A percentile compares a stretch with the other conserved stretches of the same genome.
Evolutionary conservation across 2,113 vertebrate species (phyloP).

Genomic region (Phalacrocorax pelagicus): DNA sequence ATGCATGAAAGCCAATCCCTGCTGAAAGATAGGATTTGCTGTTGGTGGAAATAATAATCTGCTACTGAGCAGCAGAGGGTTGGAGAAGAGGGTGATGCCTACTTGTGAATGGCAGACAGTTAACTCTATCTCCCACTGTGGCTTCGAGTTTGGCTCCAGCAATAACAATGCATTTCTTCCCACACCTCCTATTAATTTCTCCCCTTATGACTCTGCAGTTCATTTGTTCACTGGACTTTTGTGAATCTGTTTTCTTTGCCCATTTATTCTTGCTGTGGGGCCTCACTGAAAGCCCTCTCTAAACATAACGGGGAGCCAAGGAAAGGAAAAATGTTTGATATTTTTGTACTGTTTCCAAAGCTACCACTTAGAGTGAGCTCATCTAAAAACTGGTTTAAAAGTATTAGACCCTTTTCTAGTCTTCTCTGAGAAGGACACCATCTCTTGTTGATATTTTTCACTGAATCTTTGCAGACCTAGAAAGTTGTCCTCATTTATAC

Average conservation of each 20-base stretch:
- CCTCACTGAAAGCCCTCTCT: background rate
- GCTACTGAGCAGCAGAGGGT: background rate
- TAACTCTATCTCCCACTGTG: fast-evolving
- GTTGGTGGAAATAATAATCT: background rate
- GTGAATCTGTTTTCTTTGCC: background rate
- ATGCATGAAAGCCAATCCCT: fast-evolving
- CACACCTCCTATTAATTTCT: background rate
- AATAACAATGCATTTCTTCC: background rate
- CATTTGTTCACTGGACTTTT: background rate
- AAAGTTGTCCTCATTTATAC: background rate
- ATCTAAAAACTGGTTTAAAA: background rate
- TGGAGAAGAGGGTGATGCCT: background rate
- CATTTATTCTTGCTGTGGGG: background rate
- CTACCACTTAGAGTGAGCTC: background rate
- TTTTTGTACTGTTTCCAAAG: background rate
- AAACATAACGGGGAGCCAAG: background rate
- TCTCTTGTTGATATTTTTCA: background rate
- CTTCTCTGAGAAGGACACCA: background rate
- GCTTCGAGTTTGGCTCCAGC: background rate
- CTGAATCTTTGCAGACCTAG: background rate
- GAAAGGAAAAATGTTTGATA: background rate
- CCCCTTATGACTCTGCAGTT: background rate
- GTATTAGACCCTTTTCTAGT: background rate
- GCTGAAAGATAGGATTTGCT: background rate
- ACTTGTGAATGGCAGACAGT: background rate